Conservation (phyloP, 2,113 vertebrate genomes). For the Smithornis capensis region DNA sequence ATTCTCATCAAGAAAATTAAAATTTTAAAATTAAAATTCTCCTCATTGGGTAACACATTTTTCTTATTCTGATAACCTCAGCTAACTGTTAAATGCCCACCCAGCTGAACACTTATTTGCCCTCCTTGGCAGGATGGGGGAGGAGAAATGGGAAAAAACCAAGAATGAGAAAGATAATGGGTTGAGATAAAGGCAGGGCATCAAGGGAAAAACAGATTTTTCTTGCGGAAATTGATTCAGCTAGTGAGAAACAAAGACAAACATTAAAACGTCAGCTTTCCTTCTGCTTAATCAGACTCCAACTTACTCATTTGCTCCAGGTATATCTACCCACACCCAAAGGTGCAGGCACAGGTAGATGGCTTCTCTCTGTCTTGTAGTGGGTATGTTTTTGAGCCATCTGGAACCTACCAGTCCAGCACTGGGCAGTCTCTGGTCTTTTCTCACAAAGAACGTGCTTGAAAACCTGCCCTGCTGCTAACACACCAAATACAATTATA, state of each 20-base stretch:
- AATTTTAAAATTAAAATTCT: neutral
- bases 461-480: neutral
- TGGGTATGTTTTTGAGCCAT: neutral
- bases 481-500: fast-evolving
- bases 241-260: neutral
- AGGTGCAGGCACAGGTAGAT: fast-evolving
- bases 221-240: neutral
- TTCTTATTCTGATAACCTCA: fast-evolving
- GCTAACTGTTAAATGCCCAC: neutral
- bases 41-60: neutral
- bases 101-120: neutral
- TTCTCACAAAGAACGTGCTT: neutral
- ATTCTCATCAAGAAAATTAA: neutral
- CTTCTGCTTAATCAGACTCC: fast-evolving
- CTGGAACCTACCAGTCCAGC: neutral
- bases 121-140: neutral
- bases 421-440: neutral
- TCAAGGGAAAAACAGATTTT: neutral
- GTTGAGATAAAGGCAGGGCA: neutral
- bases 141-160: neutral
- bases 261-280: neutral
- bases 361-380: neutral
- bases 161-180: neutral
- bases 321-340: neutral
- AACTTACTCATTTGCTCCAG: neutral